Base-by-base conservation (phyloP, 2,888 invertebrate genomes). In the Limulus polyphemus region DNA sequence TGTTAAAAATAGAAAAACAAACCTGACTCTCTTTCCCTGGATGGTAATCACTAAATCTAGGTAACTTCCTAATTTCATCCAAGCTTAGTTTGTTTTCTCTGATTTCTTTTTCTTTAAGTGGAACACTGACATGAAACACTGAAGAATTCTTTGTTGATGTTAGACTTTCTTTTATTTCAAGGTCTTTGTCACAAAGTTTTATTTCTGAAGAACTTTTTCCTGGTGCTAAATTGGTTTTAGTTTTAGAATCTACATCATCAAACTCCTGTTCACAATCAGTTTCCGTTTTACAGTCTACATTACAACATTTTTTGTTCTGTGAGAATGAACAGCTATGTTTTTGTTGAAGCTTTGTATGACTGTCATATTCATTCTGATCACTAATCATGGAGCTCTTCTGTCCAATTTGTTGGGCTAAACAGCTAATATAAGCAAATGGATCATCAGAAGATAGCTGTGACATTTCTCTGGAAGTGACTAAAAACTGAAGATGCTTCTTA, bases 71-170 rank as follows among this genome's bases (percentile, higher is more conserved):
- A 50, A 65, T 63, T 46, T 65, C 62, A 10, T 65, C 59, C 32
- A 55, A 12, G 49, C 51, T 59, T 49, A 65, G 56, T 11, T 49
- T 50, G 1, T 61, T 63, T 52, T 61, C 49, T 4, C 11, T 17
- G 9, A 65, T 49, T 61, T 62, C 61, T 11, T 51, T 54, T 12
- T 57, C 54, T 10, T 65, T 63, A 47, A 65, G 52, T 10, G 63
- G 63, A 16, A 63, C 57, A 55, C 51, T 48, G 14, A 59, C 65
- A 59, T 65, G 65, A 32, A 62, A 62, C 17, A 65, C 55, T 47
- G 60, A 62, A n/a, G 63, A 50, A 57, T 65, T 32, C 32, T 32
- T 32, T 32, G 32, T 7, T 32, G 32, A 32, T 32, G 32, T 32
- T 7, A 32, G 32, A 32, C 32, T 32, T 32, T 32, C 32, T 1